Conservation (phyloP, 2,888 invertebrate species). For the Dryococelus australis region DNA sequence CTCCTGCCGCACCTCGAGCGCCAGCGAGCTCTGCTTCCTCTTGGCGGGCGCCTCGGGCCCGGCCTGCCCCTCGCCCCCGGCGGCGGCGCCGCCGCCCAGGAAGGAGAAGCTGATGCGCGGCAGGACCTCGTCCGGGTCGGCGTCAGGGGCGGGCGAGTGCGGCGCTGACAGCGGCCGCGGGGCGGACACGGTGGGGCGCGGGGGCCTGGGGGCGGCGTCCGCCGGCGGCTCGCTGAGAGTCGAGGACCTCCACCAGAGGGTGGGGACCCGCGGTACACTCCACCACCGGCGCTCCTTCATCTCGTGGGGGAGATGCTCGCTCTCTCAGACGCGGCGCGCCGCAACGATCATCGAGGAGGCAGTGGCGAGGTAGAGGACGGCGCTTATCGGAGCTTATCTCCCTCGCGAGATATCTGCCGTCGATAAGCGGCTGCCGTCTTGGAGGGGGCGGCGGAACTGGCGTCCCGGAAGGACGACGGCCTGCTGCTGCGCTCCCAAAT, state of each 20-base stretch:
- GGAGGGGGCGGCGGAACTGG: no score
- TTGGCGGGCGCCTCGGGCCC: not conserved
- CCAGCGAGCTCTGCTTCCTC: constrained; percentile 11
- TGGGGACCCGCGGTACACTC: not conserved
- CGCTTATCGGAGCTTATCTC: no score
- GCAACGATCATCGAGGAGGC: no score
- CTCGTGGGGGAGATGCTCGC: no score
- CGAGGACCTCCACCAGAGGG: constrained; percentile 13
- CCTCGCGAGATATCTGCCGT: not conserved
- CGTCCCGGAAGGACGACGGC: no score
- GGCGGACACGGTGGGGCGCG: not conserved
- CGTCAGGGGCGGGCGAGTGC: not conserved
- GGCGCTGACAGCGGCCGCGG: not conserved
- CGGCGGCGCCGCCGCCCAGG: not conserved
- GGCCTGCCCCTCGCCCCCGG: not conserved
- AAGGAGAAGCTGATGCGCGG: constrained; percentile 23
- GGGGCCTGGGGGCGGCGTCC: not conserved
- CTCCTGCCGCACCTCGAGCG: constrained; percentile 22
- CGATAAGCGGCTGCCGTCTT: not conserved
- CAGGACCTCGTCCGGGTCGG: not conserved
- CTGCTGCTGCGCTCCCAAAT: no score
- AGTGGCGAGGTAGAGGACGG: no score
- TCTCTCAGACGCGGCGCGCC: no score
- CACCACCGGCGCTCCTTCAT: constrained; percentile 1
- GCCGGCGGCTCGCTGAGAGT: not conserved